Base-by-base conservation (phyloP, 1,140 invertebrate species). In the Zaprionus nigranus region DNA sequence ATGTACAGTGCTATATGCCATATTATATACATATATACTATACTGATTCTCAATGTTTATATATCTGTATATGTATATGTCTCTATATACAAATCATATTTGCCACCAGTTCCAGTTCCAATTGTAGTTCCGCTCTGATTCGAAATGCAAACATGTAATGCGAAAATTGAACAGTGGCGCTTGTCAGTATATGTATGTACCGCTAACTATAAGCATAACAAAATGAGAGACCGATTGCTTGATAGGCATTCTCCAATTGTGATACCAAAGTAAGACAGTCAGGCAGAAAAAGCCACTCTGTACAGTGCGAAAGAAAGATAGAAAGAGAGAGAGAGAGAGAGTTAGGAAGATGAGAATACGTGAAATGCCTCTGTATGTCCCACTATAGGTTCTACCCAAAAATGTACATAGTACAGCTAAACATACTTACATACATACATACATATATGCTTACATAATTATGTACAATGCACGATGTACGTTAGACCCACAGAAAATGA, bases 161-260 rank as follows among this genome's bases (percentile, higher is more conserved):
- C 26, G 28, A 6, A 34, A 28, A 34, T 20, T 36, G 30, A 58
- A 36, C 34, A 59, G 34, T 38, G 61, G 17, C n/a, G 40, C 43
- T 49, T 63, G 20, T 40, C 36, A 56, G 36, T 79, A 64, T 49
- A 63, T 30, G 58, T 68, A 63, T 70, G 64, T 70, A 59, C 61
- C 68, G 61, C 36, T 68, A 78, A 59, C 17, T 73, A 68, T 80
- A 66, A 30, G 51, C 4, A 54, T 15, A 20, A 53, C 38, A 34
- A 30, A 57, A 69, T 34, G 26, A 15, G 46, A 59, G 22, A 72
- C 58, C 20, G 66, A 68, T 72, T 67, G 79, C 67, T 81, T 72
- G 69, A 75, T 79, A 82, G 62, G 72, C 66, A 81, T 71, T 79
- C 78, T 82, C 73, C 71, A 81, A 82, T 82, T 82, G 80, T 82